These are phyloP conservation scores for Sericinus montela DNA, from an alignment of 2,888 invertebrate genomes.

Conservation along the genomic window DNA sequence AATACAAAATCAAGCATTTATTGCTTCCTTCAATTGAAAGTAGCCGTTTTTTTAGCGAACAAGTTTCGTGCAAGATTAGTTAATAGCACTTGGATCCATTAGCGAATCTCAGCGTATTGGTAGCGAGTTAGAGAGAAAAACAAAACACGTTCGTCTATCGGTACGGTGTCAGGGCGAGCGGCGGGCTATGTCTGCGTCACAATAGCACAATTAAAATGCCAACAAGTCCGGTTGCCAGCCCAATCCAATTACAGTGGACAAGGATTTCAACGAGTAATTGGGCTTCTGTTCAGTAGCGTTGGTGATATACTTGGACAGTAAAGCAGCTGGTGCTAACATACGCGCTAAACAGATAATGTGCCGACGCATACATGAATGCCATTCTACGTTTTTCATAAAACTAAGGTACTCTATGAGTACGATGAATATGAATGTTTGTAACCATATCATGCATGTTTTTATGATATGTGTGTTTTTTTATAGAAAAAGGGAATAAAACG, in stretches of 20 bases:
- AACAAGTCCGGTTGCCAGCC: constrained; percentile 75
- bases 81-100: constrained; percentile 36
- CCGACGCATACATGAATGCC: too few species aligned
- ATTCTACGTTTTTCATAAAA: too few species aligned
- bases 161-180: constrained; percentile 54
- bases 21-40: background rate
- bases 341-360: constrained; percentile 1
- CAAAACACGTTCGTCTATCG: constrained; percentile 60
- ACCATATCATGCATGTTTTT: too few species aligned
- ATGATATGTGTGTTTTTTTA: too few species aligned
- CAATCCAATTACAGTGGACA: constrained; percentile 78
- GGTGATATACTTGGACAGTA: constrained; percentile 55
- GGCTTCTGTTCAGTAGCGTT: constrained; percentile 57
- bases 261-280: constrained; percentile 78
- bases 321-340: constrained; percentile 35
- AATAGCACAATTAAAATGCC: constrained; percentile 80
- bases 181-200: constrained; percentile 68
- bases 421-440: too few species aligned
- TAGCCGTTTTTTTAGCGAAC: background rate
- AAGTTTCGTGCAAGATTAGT: constrained; percentile 24
- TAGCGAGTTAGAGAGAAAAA: constrained; percentile 38
- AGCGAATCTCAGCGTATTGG: constrained; percentile 36
- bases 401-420: too few species aligned
- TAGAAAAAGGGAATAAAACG: too few species aligned
- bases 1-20: background rate